These are phyloP conservation scores for Plectropomus leopardus DNA, from an alignment of 2,113 vertebrate genomes.

Conservation along the genomic window DNA sequence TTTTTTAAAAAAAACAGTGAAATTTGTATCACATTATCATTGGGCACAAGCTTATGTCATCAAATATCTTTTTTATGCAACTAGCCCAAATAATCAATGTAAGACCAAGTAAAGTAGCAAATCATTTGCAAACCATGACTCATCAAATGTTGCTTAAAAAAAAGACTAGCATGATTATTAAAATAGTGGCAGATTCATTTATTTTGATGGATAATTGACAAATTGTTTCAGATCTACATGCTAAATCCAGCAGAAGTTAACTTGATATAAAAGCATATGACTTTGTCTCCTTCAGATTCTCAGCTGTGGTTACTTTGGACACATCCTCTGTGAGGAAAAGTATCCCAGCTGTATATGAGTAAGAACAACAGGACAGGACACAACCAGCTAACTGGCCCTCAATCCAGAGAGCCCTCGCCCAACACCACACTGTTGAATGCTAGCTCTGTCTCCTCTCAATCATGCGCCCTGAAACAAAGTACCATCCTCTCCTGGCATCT, in stretches of 20 bases:
- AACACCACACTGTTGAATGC: slow-evolving; percentile 53
- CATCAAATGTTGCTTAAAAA: background rate
- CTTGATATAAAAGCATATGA: background rate
- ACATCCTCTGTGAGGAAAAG: slow-evolving; percentile 11
- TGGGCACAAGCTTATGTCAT: background rate
- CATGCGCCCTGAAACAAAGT: slow-evolving; percentile 73
- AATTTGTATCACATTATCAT: background rate
- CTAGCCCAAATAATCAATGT: background rate
- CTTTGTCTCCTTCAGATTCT: background rate
- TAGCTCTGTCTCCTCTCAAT: slow-evolving; percentile 64
- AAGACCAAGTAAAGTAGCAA: background rate
- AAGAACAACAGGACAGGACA: slow-evolving; percentile 37
- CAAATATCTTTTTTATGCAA: background rate
- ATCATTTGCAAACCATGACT: background rate
- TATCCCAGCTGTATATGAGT: slow-evolving; percentile 11
- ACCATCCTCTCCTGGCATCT: slow-evolving; percentile 61
- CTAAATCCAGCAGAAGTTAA: no score
- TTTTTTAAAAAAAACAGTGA: background rate
- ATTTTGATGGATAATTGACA: background rate
- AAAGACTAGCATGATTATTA: no score
- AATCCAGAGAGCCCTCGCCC: slow-evolving; percentile 15
- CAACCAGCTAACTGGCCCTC: slow-evolving; percentile 26
- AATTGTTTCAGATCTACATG: background rate
- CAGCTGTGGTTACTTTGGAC: background rate
- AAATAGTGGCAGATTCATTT: background rate